Percentiles rank a stretch among this genome's conserved stretches.
Conservation (phyloP, 2,888 invertebrate genomes). For the Sarcophaga caerulescens region DNA sequence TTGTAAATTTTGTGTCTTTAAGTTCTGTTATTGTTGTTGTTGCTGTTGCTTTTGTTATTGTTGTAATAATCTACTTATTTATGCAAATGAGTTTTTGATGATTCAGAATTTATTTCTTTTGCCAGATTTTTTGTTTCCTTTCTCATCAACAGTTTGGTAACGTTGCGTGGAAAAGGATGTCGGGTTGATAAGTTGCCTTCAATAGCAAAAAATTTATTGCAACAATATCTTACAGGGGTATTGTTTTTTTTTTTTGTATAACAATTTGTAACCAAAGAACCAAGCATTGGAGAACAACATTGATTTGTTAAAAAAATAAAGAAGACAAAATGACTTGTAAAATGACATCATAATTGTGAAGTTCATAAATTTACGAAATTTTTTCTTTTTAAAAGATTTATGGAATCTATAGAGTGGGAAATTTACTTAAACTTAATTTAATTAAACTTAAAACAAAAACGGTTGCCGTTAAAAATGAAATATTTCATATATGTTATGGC, state of each 20-base stretch:
- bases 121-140: not conserved
- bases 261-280: slow-evolving; percentile 14
- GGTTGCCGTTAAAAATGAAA: no score
- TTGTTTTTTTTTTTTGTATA: not conserved
- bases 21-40: not conserved
- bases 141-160: not conserved
- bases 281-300: not conserved
- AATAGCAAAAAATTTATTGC: not conserved
- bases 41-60: not conserved
- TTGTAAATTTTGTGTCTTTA: not conserved
- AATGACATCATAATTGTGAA: no score
- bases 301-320: slow-evolving; percentile 12
- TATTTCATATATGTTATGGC: no score
- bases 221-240: not conserved
- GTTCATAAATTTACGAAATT: no score
- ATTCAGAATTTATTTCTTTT: slow-evolving; percentile 28
- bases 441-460: no score
- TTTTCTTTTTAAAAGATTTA: no score
- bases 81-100: slow-evolving; percentile 60
- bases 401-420: no score
- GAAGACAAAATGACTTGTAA: no score
- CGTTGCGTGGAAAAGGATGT: not conserved
- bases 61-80: slow-evolving; percentile 3
- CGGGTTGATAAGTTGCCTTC: slow-evolving; percentile 33
- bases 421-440: no score